These are phyloP conservation scores for Dendrolimus houi DNA, from an alignment of 2,888 invertebrate species.

Conservation along the genomic window DNA sequence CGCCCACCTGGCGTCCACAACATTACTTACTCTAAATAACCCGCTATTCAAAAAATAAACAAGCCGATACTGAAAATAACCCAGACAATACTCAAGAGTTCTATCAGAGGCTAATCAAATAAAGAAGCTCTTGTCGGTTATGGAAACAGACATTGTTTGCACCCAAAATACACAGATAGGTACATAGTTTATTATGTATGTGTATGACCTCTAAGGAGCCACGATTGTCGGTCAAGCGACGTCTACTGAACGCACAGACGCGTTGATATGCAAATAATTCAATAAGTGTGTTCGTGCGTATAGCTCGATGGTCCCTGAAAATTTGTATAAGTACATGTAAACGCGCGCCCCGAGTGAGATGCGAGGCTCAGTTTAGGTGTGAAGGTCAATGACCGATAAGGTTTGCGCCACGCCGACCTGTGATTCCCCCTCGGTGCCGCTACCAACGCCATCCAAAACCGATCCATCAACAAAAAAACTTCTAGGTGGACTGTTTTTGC, in stretches of 20 bases:
- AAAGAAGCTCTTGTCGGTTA: not conserved
- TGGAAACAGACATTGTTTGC: not conserved
- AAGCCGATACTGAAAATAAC: conserved; percentile 6
- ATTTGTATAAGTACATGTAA: conserved; percentile 39
- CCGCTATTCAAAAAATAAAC: conserved; percentile 23
- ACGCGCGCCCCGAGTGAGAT: conserved; percentile 50
- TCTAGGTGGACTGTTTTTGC: no score
- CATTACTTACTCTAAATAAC: conserved; percentile 28
- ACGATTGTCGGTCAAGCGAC: conserved; percentile 15
- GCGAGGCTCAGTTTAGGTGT: conserved; percentile 71
- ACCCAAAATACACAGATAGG: not conserved
- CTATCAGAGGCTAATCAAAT: not conserved
- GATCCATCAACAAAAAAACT: conserved; percentile 17
- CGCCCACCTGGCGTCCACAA: conserved; percentile 55
- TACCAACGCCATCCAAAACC: conserved; percentile 29
- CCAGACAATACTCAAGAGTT: conserved; percentile 5
- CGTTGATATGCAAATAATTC: conserved; percentile 19
- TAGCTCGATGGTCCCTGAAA: conserved; percentile 37
- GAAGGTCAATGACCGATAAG: conserved; percentile 74
- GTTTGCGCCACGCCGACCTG: conserved; percentile 56
- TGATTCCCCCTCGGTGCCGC: conserved; percentile 37
- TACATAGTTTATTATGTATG: conserved; percentile 1
- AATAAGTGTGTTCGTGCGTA: conserved; percentile 21
- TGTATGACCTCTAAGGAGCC: conserved; percentile 10
- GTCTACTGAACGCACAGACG: conserved; percentile 13